phyloP scores from a whole-genome alignment of 1,140 invertebrate genomes.

The Ooceraea biroi region DNA sequence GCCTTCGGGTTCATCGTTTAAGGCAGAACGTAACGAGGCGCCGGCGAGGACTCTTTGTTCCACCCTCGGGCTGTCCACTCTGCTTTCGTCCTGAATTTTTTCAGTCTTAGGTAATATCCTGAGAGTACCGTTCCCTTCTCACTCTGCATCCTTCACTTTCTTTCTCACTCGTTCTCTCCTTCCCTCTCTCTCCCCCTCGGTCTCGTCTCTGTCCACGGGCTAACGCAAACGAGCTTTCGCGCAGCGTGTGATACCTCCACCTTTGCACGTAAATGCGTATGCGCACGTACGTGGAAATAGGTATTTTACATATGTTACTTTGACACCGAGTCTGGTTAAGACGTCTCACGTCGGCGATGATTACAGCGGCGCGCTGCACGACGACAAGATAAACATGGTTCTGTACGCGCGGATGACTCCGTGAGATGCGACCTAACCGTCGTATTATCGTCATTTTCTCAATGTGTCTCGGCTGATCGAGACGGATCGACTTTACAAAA shows the following conservation, averaged over 20 bases:
- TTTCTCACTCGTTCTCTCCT: constrained; percentile 19
- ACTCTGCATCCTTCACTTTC: not conserved
- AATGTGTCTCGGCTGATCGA: constrained; percentile 27
- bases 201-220: constrained; percentile 58
- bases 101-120: constrained; percentile 85
- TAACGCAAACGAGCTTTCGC: constrained; percentile 75
- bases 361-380: constrained; percentile 51
- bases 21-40: constrained; percentile 68
- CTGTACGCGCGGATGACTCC: constrained; percentile 45
- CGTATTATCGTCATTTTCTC: constrained; percentile 49
- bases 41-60: constrained; percentile 80
- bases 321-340: constrained; percentile 65
- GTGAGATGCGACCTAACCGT: constrained; percentile 41
- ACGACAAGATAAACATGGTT: constrained; percentile 62
- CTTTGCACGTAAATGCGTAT: constrained; percentile 62
- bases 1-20: constrained; percentile 83
- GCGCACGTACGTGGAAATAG: constrained; percentile 55
- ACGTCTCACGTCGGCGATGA: constrained; percentile 72
- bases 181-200: constrained; percentile 28
- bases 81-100: constrained; percentile 82
- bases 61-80: constrained; percentile 75
- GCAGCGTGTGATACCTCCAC: constrained; percentile 61
- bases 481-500: not conserved
- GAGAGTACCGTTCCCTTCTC: constrained; percentile 68
- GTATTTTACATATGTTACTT: constrained; percentile 64